phyloP scores from a whole-genome alignment of 2,888 invertebrate genomes.

The Oeneis ivallda region DNA sequence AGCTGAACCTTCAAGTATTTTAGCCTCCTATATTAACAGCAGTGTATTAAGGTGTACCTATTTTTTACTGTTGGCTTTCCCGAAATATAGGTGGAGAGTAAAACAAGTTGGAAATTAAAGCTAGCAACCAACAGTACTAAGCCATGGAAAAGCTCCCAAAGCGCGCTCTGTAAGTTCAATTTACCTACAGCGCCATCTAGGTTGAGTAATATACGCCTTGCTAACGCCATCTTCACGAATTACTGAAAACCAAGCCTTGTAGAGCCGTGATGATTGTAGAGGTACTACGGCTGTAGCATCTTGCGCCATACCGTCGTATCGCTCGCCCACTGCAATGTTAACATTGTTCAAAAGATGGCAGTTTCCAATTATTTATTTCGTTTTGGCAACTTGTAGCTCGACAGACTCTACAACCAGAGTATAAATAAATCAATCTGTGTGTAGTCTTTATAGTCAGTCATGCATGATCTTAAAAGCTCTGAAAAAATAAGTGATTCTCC shows the following conservation, averaged over 20 bases:
- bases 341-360: constrained; percentile 4
- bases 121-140: neutral
- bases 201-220: neutral
- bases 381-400: no score
- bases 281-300: neutral
- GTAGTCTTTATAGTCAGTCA: no score
- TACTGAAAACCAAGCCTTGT: neutral
- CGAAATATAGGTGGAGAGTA: neutral
- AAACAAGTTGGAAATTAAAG: constrained; percentile 14
- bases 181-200: constrained; percentile 21
- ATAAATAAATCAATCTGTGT: no score
- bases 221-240: constrained; percentile 23
- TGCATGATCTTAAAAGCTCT: no score
- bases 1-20: neutral
- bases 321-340: neutral
- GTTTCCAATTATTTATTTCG: no score
- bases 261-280: neutral
- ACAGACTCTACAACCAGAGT: no score
- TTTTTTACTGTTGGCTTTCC: neutral
- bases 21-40: neutral
- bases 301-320: no score
- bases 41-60: neutral
- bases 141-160: constrained; percentile 25
- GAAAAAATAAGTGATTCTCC: neutral
- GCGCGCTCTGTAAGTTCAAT: constrained; percentile 21